Base-by-base conservation (phyloP, 2,113 vertebrate genomes). In the Dryoscopus gambensis region DNA sequence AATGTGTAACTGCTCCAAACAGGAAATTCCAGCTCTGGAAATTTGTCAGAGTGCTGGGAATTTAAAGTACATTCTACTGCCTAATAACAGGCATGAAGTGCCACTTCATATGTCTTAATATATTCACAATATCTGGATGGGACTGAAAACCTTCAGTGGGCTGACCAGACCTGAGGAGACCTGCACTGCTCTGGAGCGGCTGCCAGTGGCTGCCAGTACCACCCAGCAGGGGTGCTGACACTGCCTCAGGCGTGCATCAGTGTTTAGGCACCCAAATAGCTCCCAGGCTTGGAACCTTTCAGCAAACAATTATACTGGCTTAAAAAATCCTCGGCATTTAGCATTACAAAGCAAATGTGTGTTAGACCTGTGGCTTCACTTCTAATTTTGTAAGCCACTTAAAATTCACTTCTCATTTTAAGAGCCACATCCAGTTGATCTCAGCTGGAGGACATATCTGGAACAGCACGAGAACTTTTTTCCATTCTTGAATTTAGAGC, bases 271-370 rank as follows among this genome's bases (percentile, higher is more conserved):
- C 13, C 16, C 35, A 35, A 83, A 49, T 0, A 69, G 49, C 49
- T 62, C 53, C n/a, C 17, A 76, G 28, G 28, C 39, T 55, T 44
- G 42, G 53, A 69, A 57, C 9, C n/a, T 49, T 71, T 24, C 13
- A 63, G 52, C 27, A 55, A 75, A 42, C 39, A 49, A 31, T 16
- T 7, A 21, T 1, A 76, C 5, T 15, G 24, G 17, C 64, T 53
- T 53, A 56, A 75, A 50, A 71, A 90, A 50, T 24, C 39, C 10
- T 55, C 49, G 52, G 20, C 35, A 64, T 68, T 71, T 11, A 79
- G 23, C 31, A 46, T 24, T 28, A n/a, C 13, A 63, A 62, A 80
- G 42, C 17, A 60, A 2, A 23, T 0, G 0, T 25, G 3, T 42
- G 22, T 40, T 20, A 60, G 28, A 70, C 13, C 23, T 60, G 39